Evolutionary conservation across 2,888 invertebrate genomes (phyloP).

Genomic region (Zygothrica quintamaculata): DNA sequence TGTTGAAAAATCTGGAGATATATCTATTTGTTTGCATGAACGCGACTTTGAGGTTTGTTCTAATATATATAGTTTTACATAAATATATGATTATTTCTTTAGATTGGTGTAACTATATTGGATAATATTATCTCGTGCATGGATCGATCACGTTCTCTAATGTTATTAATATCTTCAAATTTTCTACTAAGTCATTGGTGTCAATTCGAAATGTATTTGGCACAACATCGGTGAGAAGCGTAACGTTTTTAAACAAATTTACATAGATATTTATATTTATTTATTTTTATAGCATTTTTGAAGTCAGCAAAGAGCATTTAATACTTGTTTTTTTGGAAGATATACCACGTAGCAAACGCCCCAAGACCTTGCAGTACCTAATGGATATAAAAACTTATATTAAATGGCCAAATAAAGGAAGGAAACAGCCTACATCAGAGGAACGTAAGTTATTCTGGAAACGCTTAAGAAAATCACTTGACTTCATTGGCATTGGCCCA

Average conservation of each 20-base stretch:
- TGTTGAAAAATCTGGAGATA: conserved; percentile 86
- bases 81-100: not conserved
- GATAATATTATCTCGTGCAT: conserved; percentile 90
- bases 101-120: conserved; percentile 88
- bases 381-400: conserved; percentile 90
- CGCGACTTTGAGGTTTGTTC: conserved; percentile 88
- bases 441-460: conserved; percentile 84
- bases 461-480: conserved; percentile 79
- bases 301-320: conserved; percentile 87
- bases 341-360: conserved; percentile 86
- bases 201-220: conserved; percentile 89
- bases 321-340: conserved; percentile 88
- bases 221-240: conserved; percentile 87
- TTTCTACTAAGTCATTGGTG: conserved; percentile 90
- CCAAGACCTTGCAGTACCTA: conserved; percentile 88
- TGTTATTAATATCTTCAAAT: conserved; percentile 87
- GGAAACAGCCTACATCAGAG: conserved; percentile 63
- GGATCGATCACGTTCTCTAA: conserved; percentile 87
- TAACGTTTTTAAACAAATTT: no score
- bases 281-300: conserved; percentile 86
- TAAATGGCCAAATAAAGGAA: conserved; percentile 86
- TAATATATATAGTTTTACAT: not conserved
- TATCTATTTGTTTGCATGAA: conserved; percentile 89
- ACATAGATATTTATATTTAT: not conserved
- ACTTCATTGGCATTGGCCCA: conserved; percentile 63